Evolutionary conservation across 2,888 invertebrate genomes (phyloP), one percentile per base, ranked within the genome.

Genomic region (Eupelmus urozonus): DNA sequence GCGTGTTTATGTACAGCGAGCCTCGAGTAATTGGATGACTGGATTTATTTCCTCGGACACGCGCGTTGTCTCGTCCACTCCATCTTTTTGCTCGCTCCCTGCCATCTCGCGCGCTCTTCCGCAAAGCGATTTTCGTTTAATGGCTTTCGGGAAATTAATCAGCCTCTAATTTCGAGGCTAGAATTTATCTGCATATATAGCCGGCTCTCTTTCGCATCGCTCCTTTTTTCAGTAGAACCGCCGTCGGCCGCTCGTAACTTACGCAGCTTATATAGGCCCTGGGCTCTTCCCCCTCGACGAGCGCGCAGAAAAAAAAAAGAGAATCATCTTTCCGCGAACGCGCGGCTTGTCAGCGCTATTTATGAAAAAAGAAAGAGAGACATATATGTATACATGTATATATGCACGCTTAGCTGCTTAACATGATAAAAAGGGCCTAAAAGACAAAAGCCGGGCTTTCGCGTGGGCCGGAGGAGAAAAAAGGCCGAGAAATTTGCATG

Each of bases 121-220:
- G 57, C 76, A 76, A 76, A 76, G 76, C 45, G 70, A 76, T 76
- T 76, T 76, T 76, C 70, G 51, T 57, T 63, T 76, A 71, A 76
- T 76, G 65, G 65, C 27, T 76, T 76, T 76, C 65, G 51, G 53
- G 70, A 76, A 76, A 65, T 65, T 65, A 49, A 65, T 65, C 65
- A 25, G 29, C 5, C 49, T 49, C 49, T 27, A 65, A 65, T 65
- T 65, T 49, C 27, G 27, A 20, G 9, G 20, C 11, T 34, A 34
- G 9, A 34, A 34, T 34, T 34, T 34, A 34, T 34, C n/a, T n/a
- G n/a, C n/a, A n/a, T n/a, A n/a, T n/a, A n/a, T n/a, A n/a, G n/a
- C n/a, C n/a, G n/a, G n/a, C n/a, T n/a, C n/a, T n/a, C n/a, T n/a
- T n/a, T n/a, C n/a, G n/a, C n/a, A n/a, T n/a, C n/a, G n/a, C n/a